Base-by-base conservation (phyloP, 23 tunicate species). In the Halocynthia aurantium region DNA sequence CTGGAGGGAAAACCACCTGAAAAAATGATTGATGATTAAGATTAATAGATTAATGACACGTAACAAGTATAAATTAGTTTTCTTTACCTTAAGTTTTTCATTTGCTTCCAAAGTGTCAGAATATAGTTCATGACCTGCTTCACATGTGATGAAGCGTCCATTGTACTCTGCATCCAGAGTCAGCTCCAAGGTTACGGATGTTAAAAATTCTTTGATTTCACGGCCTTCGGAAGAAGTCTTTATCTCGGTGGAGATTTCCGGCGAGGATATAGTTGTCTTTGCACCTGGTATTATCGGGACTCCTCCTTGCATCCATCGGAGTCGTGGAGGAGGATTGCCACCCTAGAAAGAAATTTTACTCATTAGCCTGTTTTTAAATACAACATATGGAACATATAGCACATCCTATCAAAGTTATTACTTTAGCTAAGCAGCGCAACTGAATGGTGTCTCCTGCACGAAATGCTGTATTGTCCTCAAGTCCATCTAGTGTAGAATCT, bases 1-100 rank as follows among this genome's bases (percentile, higher is more conserved):
- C 57, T 5, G 95, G 84, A 5, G 80, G 62, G 53, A 77, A 88
- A 53, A 82, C 68, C 11, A 88, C 95, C 95, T 88, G 53, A 69
- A 86, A 66, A 65, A 15, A 44, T 13, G 15, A n/a, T n/a, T n/a
- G n/a, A n/a, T n/a, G n/a, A n/a, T n/a, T n/a, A n/a, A n/a, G n/a
- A n/a, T n/a, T n/a, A n/a, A n/a, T n/a, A n/a, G n/a, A n/a, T n/a
- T n/a, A n/a, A n/a, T n/a, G n/a, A n/a, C n/a, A n/a, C n/a, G n/a
- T n/a, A n/a, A n/a, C n/a, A n/a, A n/a, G n/a, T n/a, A n/a, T n/a
- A n/a, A 13, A 15, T 15, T n/a, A 15, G 17, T 58, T 58, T 58
- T 58, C 63, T 58, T 65, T 65, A 65, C 70, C 70, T 40, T 20
- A 2, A 65, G 70, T 49, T 65, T 65, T 49, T 11, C 31, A 5